Evolutionary conservation across 2,797 vertebrate species (phyloP), one percentile per base, ranked within the genome.

Genomic region (Schizopygopsis malacanthus): DNA sequence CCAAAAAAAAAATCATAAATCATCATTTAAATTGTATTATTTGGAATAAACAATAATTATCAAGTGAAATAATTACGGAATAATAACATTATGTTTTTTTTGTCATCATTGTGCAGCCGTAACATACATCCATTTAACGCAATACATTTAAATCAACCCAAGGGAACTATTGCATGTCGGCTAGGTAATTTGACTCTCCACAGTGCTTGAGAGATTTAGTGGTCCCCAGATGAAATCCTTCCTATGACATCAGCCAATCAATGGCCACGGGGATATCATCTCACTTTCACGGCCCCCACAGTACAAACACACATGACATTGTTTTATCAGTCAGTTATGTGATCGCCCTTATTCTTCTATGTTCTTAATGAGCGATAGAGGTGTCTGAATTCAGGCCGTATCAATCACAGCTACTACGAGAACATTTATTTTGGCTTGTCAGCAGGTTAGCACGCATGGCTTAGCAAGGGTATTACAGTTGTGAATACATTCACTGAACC

Each of bases 401-500:
- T 83, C 80, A 69, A 85, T 89, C 80, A 67, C 76, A 33, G 22
- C 63, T 71, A 69, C 79, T 33, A 79, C 10, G 45, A 85, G 56
- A 59, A 69, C 39, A 77, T 65, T 85, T 82, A 0, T 67, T 86
- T 43, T 67, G 80, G 43, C 72, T 83, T 88, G 77, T 39, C 43
- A 75, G 76, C 84, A 87, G 83, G 70, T 85, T 83, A 84, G 45
- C 59, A 85, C 52, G 82, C 79, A 85, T 82, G 78, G 45, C 56
- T 88, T 84, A 76, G 76, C 70, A 76, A 82, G 71, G 52, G 81
- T 87, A 84, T 81, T 87, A 87, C 83, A 71, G 79, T 52, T 81
- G 47, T 63, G 79, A 88, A 88, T 88, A 82, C 79, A 89, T 45
- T 61, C 88, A 85, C 18, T 85, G 72, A 89, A 79, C 56, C 82